Evolutionary conservation across 2,888 invertebrate genomes (phyloP).

Genomic region (Melanostoma mellinum): DNA sequence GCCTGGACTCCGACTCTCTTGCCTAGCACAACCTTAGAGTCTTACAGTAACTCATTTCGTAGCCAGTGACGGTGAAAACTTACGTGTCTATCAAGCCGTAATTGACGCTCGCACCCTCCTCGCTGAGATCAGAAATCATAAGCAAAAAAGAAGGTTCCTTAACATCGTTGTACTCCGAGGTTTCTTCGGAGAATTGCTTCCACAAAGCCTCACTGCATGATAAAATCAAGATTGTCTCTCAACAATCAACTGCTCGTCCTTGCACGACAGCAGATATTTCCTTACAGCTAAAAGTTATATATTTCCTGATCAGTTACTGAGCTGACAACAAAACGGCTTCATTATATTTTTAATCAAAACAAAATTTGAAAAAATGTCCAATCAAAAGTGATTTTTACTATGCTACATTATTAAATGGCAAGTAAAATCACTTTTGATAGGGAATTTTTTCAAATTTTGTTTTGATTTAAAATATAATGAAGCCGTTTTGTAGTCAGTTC

Average conservation of each 20-base stretch:
- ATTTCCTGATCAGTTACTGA: too few species aligned
- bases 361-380: too few species aligned
- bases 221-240: slow-evolving; percentile 95
- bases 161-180: slow-evolving; percentile 90
- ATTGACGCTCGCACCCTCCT: slow-evolving; percentile 97
- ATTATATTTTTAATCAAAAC: too few species aligned
- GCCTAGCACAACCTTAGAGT: slow-evolving; percentile 96
- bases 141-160: slow-evolving; percentile 87
- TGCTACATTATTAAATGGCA: too few species aligned
- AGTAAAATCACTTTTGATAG: too few species aligned
- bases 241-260: slow-evolving; percentile 98
- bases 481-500: too few species aligned
- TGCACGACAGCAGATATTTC: too few species aligned
- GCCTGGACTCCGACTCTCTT: slow-evolving; percentile 99
- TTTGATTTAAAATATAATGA: too few species aligned
- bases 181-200: slow-evolving; percentile 88
- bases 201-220: slow-evolving; percentile 86
- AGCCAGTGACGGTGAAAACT: slow-evolving; percentile 96
- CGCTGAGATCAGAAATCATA: slow-evolving; percentile 92
- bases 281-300: too few species aligned
- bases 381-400: too few species aligned
- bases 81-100: slow-evolving; percentile 98
- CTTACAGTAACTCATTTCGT: slow-evolving; percentile 98
- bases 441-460: too few species aligned
- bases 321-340: too few species aligned